Conservation (phyloP, 1,140 invertebrate genomes). For the Meloidogyne chitwoodi region DNA sequence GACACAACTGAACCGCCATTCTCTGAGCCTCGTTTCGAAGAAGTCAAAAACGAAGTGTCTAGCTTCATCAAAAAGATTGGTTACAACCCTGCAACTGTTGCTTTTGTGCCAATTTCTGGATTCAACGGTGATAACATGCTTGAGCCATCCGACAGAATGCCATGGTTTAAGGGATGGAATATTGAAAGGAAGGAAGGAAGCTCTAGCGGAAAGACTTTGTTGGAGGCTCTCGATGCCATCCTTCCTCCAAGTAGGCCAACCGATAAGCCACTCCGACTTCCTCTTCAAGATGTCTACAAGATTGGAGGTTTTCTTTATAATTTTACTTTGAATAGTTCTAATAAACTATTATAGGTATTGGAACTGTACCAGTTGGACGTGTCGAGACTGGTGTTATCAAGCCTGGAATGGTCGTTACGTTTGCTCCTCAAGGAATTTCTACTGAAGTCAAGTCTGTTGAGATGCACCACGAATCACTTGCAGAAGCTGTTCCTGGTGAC, state of each 20-base stretch:
- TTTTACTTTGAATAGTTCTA: not conserved
- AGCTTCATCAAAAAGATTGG: conserved; percentile 94
- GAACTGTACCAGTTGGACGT: conserved; percentile 94
- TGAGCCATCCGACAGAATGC: conserved; percentile 70
- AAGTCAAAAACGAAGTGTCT: conserved; percentile 66
- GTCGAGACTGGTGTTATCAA: conserved; percentile 96
- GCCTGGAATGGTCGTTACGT: conserved; percentile 94
- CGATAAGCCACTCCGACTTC: conserved; percentile 89
- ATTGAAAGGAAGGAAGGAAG: conserved; percentile 86
- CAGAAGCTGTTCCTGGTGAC: conserved; percentile 83
- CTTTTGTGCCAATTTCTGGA: conserved; percentile 96
- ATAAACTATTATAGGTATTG: conserved; percentile 72
- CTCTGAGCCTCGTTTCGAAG: conserved; percentile 67
- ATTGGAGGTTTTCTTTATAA: conserved; percentile 73
- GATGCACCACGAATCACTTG: conserved; percentile 79
- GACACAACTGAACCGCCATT: conserved; percentile 95
- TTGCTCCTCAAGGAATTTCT: conserved; percentile 84
- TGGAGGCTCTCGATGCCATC: conserved; percentile 90
- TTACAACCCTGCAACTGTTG: conserved; percentile 88
- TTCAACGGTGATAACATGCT: conserved; percentile 75
- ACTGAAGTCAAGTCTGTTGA: conserved; percentile 99
- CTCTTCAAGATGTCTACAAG: conserved; percentile 97
- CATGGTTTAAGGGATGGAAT: conserved; percentile 92
- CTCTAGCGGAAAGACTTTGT: conserved; percentile 78
- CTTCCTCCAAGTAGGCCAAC: conserved; percentile 84